A percentile compares a stretch with the other conserved stretches of the same genome.
These are phyloP conservation scores for Brassicogethes aeneus DNA, from an alignment of 2,888 invertebrate genomes.

Conservation along the genomic window DNA sequence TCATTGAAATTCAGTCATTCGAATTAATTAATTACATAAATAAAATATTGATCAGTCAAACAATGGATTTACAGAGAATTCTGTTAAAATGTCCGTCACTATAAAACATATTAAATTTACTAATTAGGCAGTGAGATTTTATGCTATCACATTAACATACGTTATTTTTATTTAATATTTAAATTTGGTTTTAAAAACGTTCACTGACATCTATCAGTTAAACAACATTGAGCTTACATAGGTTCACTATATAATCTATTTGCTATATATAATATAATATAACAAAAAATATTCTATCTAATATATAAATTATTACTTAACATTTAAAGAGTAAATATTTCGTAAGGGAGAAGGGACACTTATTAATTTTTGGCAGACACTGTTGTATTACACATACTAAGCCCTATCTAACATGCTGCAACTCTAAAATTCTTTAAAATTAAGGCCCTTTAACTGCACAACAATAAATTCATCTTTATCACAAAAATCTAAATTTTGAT, in stretches of 20 bases:
- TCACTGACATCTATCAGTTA: neutral
- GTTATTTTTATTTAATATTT: neutral
- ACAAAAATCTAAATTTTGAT: neutral
- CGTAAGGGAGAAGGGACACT: too few relatives aligned
- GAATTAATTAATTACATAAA: neutral
- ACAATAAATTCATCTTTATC: neutral
- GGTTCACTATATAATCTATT: too few relatives aligned
- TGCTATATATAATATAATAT: neutral
- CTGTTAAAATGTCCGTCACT: neutral
- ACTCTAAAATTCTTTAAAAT: neutral
- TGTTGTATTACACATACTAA: too few relatives aligned
- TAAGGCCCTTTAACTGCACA: neutral
- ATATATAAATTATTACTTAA: too few relatives aligned
- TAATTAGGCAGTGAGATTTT: neutral
- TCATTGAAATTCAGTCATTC: neutral
- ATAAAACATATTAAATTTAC: too few relatives aligned
- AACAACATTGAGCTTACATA: neutral
- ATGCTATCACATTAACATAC: neutral
- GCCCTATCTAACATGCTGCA: too few relatives aligned
- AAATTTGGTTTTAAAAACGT: neutral
- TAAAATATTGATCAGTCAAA: neutral
- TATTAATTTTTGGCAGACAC: too few relatives aligned
- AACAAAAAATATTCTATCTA: neutral
- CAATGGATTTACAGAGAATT: neutral
- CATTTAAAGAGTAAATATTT: too few relatives aligned